Conservation (phyloP, 2,113 vertebrate genomes). For the Struthidea cinerea region DNA sequence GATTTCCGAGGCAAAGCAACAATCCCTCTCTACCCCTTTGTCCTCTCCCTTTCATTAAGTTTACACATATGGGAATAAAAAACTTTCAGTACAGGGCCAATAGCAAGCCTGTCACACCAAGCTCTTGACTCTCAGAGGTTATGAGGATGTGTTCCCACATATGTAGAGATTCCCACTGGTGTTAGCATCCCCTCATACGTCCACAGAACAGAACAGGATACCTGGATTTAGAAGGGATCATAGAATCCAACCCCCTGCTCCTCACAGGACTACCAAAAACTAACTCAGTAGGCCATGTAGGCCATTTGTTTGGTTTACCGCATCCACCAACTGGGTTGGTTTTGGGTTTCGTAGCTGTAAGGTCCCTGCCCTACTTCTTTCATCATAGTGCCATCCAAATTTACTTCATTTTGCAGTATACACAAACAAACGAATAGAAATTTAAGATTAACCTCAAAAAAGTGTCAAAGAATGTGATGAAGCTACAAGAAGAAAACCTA, state of each 20-base stretch:
- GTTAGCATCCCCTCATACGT: neutral
- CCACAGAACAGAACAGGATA: neutral
- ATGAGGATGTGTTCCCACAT: neutral
- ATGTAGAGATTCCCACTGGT: neutral
- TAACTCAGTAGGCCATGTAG: neutral
- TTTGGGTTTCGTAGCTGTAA: neutral
- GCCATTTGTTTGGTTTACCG: neutral
- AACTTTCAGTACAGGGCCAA: neutral
- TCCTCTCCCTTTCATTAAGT: neutral
- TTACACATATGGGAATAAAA: neutral
- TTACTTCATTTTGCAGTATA: neutral
- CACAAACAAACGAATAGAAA: neutral
- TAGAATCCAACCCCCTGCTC: neutral
- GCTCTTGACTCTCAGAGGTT: neutral
- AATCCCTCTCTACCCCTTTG: neutral
- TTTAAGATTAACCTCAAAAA: neutral
- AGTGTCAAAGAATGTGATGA: neutral
- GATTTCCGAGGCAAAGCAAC: neutral
- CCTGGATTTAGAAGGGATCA: neutral
- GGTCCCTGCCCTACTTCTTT: neutral
- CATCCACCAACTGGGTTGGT: accelerated
- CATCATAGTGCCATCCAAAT: neutral
- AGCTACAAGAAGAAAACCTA: neutral
- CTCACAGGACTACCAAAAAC: neutral
- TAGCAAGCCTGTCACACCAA: neutral